These are phyloP conservation scores for Cyaniris semiargus DNA, from an alignment of 2,888 invertebrate species.

Conservation along the genomic window DNA sequence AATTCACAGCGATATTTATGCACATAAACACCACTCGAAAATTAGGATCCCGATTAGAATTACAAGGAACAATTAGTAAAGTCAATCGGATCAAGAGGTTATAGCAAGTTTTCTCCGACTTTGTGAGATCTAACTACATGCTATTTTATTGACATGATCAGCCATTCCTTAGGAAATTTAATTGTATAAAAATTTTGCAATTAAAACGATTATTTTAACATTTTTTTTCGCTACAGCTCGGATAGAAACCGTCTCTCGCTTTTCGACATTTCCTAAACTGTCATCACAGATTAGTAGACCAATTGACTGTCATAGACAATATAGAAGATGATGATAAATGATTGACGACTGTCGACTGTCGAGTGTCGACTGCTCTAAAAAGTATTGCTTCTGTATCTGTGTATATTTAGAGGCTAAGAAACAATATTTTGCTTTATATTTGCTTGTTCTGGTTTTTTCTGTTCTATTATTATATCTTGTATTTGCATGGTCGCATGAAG, in stretches of 20 bases:
- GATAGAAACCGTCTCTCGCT: slow-evolving; percentile 49
- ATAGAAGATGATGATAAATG: slow-evolving; percentile 31
- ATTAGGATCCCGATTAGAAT: slow-evolving; percentile 55
- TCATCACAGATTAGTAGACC: no score
- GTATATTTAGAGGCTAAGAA: no score
- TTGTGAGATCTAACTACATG: slow-evolving; percentile 6
- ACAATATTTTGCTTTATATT: no score
- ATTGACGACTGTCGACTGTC: no score
- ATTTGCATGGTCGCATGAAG: no score
- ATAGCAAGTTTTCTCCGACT: slow-evolving; percentile 41
- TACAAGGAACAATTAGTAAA: slow-evolving; percentile 54
- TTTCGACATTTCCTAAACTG: slow-evolving; percentile 58
- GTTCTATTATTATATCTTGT: no score
- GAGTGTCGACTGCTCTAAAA: no score
- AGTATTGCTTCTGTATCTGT: no score
- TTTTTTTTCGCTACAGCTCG: slow-evolving; percentile 49
- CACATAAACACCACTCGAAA: slow-evolving; percentile 71
- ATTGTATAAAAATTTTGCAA: background rate
- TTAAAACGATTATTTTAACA: slow-evolving; percentile 41
- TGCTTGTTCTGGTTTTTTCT: no score
- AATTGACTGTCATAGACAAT: slow-evolving; percentile 32
- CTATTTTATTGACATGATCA: background rate
- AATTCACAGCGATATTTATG: slow-evolving; percentile 49
- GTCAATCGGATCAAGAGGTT: slow-evolving; percentile 61
- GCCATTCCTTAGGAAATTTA: background rate